Base-by-base conservation (phyloP, 2,113 vertebrate species). In the Oreotrochilus melanogaster region DNA sequence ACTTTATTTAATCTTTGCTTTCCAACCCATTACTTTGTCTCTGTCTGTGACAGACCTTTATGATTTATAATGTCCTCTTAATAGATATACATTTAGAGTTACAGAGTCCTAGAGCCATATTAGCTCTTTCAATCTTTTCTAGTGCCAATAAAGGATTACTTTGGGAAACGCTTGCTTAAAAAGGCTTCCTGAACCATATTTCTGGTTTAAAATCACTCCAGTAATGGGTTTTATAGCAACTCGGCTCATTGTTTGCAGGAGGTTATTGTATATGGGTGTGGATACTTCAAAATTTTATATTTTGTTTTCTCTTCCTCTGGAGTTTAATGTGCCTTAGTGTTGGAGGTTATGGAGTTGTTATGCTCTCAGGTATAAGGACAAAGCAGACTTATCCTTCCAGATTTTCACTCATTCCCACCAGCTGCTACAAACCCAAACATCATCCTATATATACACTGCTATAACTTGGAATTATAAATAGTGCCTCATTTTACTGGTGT, bases 1-100 rank as follows among this genome's bases (percentile, higher is more conserved):
- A 85, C 76, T 95, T 97, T 91, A 93, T 96, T 95, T 92, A 96
- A 95, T 95, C 80, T 73, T 85, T 21, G 39, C 89, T 78, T 95
- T 89, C 87, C 66, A 65, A 6, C 78, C 93, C 89, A 61, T 87
- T 85, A 84, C 2, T 11, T 85, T 92, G 94, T 95, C 91, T 93
- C 79, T 4, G 47, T 28, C 51, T 60, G 56, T 93, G 92, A 51
- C 93, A 91, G 93, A 23, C 61, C 30, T 51, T 43, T 67, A 39
- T 95, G 95, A 96, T 96, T 95, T 92, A 95, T 93, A 62, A 24
- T 56, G 70, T 70, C 54, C 65, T 71, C 78, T 58, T 78, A 87
- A 92, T 71, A 86, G 86, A 88, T 73, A 30, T 1, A 47, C 43
- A 21, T 51, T 57, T 62, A n/a, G 76, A 66, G 67, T 37, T 80